Conservation (phyloP, 2,797 vertebrate genomes). For the Neopelma chrysocephalum region DNA sequence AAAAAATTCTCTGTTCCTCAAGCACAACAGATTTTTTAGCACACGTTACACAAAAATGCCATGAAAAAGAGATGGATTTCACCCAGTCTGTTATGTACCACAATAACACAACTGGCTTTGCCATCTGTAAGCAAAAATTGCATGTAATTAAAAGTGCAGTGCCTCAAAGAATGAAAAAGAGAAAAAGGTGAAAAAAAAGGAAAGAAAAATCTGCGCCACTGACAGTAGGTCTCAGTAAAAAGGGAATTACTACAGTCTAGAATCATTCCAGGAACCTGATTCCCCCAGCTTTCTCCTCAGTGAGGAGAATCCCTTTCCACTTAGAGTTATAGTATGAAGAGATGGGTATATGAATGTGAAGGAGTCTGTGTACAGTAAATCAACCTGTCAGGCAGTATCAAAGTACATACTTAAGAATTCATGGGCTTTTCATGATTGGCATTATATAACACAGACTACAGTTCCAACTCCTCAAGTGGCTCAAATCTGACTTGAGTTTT, state of each 20-base stretch:
- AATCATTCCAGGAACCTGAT: neutral
- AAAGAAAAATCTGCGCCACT: neutral
- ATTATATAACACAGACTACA: conserved; percentile 9
- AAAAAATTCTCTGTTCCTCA: neutral
- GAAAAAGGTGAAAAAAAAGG: accelerated
- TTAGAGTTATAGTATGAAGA: neutral
- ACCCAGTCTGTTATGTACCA: neutral
- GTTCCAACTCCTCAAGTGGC: neutral
- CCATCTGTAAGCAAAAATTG: neutral
- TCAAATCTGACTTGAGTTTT: neutral
- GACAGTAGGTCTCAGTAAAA: neutral
- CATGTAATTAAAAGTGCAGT: neutral
- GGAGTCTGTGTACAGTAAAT: neutral
- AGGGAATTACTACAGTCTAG: neutral
- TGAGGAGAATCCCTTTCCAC: neutral
- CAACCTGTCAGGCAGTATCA: conserved; percentile 32
- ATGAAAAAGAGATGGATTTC: neutral
- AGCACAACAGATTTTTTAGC: neutral
- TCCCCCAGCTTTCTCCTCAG: neutral
- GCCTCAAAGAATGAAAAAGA: neutral
- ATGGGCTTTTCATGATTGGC: conserved; percentile 14
- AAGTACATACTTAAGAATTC: conserved; percentile 41
- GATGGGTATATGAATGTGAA: accelerated
- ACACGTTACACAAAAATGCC: accelerated
- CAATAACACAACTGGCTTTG: neutral